These are phyloP conservation scores for Temnothorax rugatulus DNA, from an alignment of 2,888 invertebrate species.

Conservation along the genomic window DNA sequence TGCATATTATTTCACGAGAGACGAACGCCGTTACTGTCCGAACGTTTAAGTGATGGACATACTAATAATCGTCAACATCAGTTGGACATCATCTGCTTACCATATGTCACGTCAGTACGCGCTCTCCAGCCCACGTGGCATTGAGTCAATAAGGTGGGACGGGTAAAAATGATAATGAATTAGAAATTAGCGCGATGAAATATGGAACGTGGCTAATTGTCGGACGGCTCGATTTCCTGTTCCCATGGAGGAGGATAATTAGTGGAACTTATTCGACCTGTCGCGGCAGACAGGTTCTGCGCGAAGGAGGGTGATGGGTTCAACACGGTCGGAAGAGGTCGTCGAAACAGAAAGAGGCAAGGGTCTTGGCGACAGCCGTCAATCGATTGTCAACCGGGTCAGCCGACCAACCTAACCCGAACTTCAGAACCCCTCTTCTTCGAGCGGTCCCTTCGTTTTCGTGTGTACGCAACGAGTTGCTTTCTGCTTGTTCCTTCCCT, in stretches of 20 bases:
- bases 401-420: slow-evolving; percentile 85
- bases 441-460: slow-evolving; percentile 62
- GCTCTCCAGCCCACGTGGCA: slow-evolving; percentile 28
- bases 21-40: slow-evolving; percentile 8
- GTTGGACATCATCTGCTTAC: slow-evolving; percentile 56
- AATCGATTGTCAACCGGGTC: slow-evolving; percentile 87
- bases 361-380: slow-evolving; percentile 86
- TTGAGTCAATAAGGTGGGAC: slow-evolving; percentile 13
- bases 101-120: slow-evolving; percentile 49
- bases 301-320: slow-evolving; percentile 84
- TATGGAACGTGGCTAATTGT: slow-evolving; percentile 47
- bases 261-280: slow-evolving; percentile 75
- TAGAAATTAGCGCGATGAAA: slow-evolving; percentile 50
- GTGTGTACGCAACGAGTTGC: slow-evolving; percentile 66
- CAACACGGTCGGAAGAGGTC: slow-evolving; percentile 74
- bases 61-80: slow-evolving; percentile 47
- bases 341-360: slow-evolving; percentile 77
- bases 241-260: slow-evolving; percentile 68
- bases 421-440: slow-evolving; percentile 72
- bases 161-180: slow-evolving; percentile 55
- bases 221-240: slow-evolving; percentile 44
- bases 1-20: neutral
- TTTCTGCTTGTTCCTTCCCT: slow-evolving; percentile 37
- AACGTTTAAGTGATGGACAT: slow-evolving; percentile 30
- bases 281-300: slow-evolving; percentile 70